Evolutionary conservation across 1,140 invertebrate species (phyloP).

Genomic region (Pygmarrhopalites habei): DNA sequence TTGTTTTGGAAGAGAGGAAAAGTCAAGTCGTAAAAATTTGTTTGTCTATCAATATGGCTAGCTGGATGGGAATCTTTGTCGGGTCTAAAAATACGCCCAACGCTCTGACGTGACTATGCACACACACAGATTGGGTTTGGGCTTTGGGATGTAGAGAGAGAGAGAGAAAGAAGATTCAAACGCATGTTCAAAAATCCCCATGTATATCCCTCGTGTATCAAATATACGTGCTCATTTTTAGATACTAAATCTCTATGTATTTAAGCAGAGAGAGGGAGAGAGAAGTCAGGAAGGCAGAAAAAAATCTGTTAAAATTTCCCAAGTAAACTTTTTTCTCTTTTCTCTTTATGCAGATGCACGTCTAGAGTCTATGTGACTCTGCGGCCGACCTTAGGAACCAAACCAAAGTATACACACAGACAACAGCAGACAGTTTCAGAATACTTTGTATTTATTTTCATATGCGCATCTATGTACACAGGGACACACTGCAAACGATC

Average conservation of each 20-base stretch:
- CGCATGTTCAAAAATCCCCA: too few relatives aligned
- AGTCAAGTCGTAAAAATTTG: conserved; percentile 3
- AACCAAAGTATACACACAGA: not conserved
- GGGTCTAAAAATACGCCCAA: not conserved
- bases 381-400: conserved; percentile 6
- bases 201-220: too few relatives aligned
- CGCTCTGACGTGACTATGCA: not conserved
- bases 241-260: too few relatives aligned
- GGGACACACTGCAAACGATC: too few relatives aligned
- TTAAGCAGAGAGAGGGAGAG: conserved; percentile 7
- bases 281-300: not conserved
- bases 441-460: too few relatives aligned
- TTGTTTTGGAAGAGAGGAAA: not conserved
- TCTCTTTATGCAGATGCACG: conserved; percentile 6
- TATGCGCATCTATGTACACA: too few relatives aligned
- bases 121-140: too few relatives aligned
- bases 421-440: too few relatives aligned
- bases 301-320: conserved; percentile 8
- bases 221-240: too few relatives aligned
- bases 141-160: too few relatives aligned
- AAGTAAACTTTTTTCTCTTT: not conserved
- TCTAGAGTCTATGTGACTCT: conserved; percentile 3
- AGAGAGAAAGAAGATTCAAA: too few relatives aligned
- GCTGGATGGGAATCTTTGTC: conserved; percentile 1
- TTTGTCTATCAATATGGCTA: conserved; percentile 3